These are phyloP conservation scores for Danio rerio DNA, from an alignment of 2,113 vertebrate genomes.

Conservation along the genomic window GRCz12tu NC_133194.1:42408001-42408500, in stretches of 20 bases:
- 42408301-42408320: too few species aligned
- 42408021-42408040: slow-evolving; percentile 26
- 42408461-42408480: too few species aligned
- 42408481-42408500: too few species aligned
- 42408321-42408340: too few species aligned
- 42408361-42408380: too few species aligned
- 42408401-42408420: too few species aligned
- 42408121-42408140: background rate
- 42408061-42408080: slow-evolving; percentile 43
- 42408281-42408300: too few species aligned
- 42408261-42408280: too few species aligned
- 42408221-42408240: background rate
- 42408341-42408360: too few species aligned
- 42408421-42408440: too few species aligned
- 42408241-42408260: background rate
- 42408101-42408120: background rate
- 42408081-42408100: slow-evolving; percentile 38
- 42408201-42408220: background rate
- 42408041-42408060: slow-evolving; percentile 30
- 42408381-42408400: too few species aligned
- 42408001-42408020: slow-evolving; percentile 4
- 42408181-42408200: background rate
- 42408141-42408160: slow-evolving; percentile 19
- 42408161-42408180: background rate
- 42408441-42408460: too few species aligned